Evolutionary conservation across 1,140 invertebrate species (phyloP).

Genomic region (Dolichoris vasculosae): DNA sequence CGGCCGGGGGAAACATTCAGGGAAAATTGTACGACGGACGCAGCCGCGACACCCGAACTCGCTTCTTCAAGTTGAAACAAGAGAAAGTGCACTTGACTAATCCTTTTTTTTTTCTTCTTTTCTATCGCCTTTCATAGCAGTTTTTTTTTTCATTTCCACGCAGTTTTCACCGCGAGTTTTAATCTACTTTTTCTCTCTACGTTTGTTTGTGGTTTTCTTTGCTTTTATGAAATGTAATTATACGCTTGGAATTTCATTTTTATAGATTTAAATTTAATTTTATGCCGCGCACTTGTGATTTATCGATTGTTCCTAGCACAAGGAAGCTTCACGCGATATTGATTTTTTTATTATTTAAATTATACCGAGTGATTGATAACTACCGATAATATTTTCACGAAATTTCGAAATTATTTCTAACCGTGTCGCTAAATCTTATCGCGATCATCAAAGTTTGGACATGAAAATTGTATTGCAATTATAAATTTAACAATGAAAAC

Average conservation of each 20-base stretch:
- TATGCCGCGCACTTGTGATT: neutral
- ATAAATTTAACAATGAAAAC: too few relatives aligned
- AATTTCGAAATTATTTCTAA: neutral
- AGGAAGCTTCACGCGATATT: too few relatives aligned
- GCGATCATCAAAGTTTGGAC: neutral
- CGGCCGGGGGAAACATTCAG: neutral
- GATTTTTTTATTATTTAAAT: too few relatives aligned
- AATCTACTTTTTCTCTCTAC: neutral
- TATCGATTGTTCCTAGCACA: too few relatives aligned
- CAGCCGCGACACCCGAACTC: neutral
- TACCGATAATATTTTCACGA: neutral
- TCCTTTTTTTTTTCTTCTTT: slow-evolving; percentile 11
- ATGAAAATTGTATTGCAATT: too few relatives aligned
- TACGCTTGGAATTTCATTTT: neutral
- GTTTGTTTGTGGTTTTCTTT: neutral
- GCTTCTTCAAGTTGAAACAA: slow-evolving; percentile 17
- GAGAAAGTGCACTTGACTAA: slow-evolving; percentile 26
- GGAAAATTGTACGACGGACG: slow-evolving; percentile 30
- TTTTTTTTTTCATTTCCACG: too few relatives aligned
- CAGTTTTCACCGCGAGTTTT: neutral
- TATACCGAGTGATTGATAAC: neutral
- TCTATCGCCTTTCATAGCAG: neutral
- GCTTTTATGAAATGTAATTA: neutral
- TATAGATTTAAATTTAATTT: neutral
- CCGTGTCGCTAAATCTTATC: neutral